phyloP scores from a whole-genome alignment of 2,113 vertebrate species.

The Raphicerus campestris region DNA sequence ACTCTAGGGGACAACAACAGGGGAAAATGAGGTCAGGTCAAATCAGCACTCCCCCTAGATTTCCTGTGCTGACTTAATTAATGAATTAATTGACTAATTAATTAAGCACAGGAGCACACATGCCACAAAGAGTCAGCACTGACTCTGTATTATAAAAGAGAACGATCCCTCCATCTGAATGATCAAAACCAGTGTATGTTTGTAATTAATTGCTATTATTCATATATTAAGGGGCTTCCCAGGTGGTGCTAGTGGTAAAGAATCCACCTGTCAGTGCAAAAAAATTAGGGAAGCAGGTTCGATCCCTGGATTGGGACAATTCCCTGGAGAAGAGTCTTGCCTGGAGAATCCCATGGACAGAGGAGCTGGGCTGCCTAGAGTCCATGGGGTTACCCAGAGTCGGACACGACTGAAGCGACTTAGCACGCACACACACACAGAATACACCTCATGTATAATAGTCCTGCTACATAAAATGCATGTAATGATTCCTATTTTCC shows the following conservation, averaged over 20 bases:
- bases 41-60: neutral
- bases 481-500: neutral
- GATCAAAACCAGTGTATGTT: neutral
- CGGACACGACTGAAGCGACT: neutral
- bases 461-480: neutral
- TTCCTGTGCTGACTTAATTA: neutral
- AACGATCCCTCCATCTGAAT: neutral
- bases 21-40: neutral
- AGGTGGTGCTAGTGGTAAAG: neutral
- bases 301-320: neutral
- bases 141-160: neutral
- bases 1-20: accelerated
- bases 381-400: neutral
- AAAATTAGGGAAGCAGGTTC: accelerated
- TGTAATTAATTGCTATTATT: neutral
- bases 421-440: neutral
- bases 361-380: neutral
- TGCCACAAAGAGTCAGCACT: neutral
- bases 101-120: neutral
- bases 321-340: neutral
- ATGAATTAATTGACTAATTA: neutral
- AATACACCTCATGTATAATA: neutral
- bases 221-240: neutral
- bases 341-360: neutral
- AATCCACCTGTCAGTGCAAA: neutral